Evolutionary conservation across 2,797 vertebrate species (phyloP), one percentile per base, ranked within the genome.

Genomic region (Euthynnus affinis): DNA sequence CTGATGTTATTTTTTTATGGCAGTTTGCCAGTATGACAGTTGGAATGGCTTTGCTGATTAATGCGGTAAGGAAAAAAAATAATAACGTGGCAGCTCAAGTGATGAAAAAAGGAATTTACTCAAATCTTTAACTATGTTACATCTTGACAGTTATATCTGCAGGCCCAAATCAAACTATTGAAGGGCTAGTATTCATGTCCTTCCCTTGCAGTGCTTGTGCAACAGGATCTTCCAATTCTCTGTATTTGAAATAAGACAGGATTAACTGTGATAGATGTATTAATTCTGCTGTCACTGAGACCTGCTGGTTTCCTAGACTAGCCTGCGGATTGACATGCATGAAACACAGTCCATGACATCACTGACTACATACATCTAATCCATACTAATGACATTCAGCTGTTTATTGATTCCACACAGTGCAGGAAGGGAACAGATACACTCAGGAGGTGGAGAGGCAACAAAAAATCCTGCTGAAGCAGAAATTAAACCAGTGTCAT

Each of bases 301-400:
- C 25, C 61, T 56, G 55, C 23, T 8, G 37, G 55, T 42, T 22
- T 80, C 22, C 27, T 0, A n/a, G 60, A 68, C 69, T 58, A 6
- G 61, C 22, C 69, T 49, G 55, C 69, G 74, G 51, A 74, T 53
- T 71, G 65, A 74, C 80, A 61, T 42, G 32, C 52, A 72, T 85
- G 76, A 85, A 75, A 71, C 80, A 83, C 64, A 37, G 76, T 63
- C 71, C 23, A 70, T 87, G 84, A 71, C 76, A 72, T 88, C 84
- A 88, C 52, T 65, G 74, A 34, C 75, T 73, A 12, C 78, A 64
- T 61, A 71, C 37, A 53, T 34, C 69, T 51, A 62, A 78, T 84
- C 81, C 61, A 86, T 80, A 80, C 78, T 73, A 72, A 79, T 76
- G 78, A 67, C 58, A 67, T 87, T 83, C 53, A 77, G 63, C 64